Base-by-base conservation (phyloP, 1,140 invertebrate species). In the Elysia chlorotica region DNA sequence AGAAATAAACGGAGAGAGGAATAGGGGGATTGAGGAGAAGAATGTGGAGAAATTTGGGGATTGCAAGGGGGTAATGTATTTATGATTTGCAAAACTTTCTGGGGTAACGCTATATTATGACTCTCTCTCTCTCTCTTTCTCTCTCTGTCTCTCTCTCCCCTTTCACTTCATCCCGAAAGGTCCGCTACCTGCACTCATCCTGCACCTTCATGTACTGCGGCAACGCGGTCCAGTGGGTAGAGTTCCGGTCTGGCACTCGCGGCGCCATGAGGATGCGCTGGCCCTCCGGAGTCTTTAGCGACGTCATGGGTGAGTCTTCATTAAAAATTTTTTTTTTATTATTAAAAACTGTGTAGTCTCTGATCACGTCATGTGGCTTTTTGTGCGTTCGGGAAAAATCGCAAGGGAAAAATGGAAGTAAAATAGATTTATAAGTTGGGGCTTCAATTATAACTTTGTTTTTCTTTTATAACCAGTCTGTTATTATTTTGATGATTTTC, bases 171-270 rank as follows among this genome's bases (percentile, higher is more conserved):
- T 10, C 28, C 14, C 21, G 30, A 21, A 33, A 70, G 67, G 59
- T 70, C 33, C 28, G 10, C 1, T 61, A 62, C 56, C 35, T 80
- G n/a, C 56, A 77, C 31, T 57, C 53, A n/a, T 84, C 86, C 23
- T 88, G 87, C 77, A 85, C 74, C 2, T 79, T 86, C 33, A 85
- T 81, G 79, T 81, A 83, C 62, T 88, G 86, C 76, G 87, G 87
- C 37, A 85, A 85, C 71, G 86, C 81, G 0, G 82, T 87, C 14
- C 81, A 87, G 71, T 88, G 87, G 87, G 83, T 83, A 28, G 85
- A 88, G 70, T 86, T 88, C 65, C 73, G 87, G 21, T 76, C 82
- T 38, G 87, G 87, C 10, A 88, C 87, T 0, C 75, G 87, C 36
- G 87, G 87, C 6, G 78, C 80, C 5, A 81, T 88, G 76, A 81